Conservation (phyloP, 2,113 vertebrate genomes). For the Callaeas wilsoni region DNA sequence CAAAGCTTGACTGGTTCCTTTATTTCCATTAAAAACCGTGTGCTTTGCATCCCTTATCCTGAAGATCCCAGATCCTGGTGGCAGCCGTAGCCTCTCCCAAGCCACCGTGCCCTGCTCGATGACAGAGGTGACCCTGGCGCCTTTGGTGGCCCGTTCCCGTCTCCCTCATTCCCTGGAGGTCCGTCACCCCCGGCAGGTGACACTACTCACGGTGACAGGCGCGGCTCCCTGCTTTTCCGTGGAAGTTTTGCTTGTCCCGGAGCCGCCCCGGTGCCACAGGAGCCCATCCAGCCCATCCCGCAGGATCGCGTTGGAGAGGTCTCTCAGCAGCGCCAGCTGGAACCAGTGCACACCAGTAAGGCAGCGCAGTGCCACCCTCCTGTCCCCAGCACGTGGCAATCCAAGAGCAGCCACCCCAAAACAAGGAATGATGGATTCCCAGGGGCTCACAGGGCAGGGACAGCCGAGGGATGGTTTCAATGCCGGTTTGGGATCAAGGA, state of each 20-base stretch:
- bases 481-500: not conserved
- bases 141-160: not conserved
- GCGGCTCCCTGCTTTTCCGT: conserved; percentile 62
- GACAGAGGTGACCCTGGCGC: not conserved
- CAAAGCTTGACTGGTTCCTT: not conserved
- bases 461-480: not conserved
- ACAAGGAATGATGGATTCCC: accelerated
- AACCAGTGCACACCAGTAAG: not conserved
- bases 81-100: not conserved
- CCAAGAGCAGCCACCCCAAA: not conserved
- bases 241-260: conserved; percentile 41
- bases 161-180: not conserved
- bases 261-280: conserved; percentile 55
- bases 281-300: conserved; percentile 75
- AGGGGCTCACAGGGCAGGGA: not conserved
- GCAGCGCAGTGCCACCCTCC: not conserved
- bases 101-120: not conserved
- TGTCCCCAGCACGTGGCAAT: accelerated
- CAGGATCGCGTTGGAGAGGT: conserved; percentile 77
- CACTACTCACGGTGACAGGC: conserved; percentile 56
- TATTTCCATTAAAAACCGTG: not conserved
- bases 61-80: not conserved
- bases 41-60: not conserved
- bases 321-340: conserved; percentile 83
- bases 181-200: not conserved